A percentile compares a stretch with the other conserved stretches of the same genome.
phyloP scores from a whole-genome alignment of 2,888 invertebrate species.

The Metacarcinus magister region DNA sequence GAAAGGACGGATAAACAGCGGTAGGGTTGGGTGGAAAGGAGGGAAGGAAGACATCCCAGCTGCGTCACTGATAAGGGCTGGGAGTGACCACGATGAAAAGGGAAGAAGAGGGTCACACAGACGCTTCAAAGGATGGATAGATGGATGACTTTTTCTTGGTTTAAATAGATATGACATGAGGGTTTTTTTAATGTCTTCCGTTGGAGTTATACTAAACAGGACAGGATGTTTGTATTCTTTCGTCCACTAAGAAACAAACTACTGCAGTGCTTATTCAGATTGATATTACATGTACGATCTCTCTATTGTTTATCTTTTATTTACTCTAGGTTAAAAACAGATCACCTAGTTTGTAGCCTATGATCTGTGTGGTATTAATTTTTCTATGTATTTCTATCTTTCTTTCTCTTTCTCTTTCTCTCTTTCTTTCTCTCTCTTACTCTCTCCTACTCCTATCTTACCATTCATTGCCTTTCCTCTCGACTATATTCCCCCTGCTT shows the following conservation, averaged over 20 bases:
- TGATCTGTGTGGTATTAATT: too few species aligned
- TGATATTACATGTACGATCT: too few species aligned
- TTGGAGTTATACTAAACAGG: background rate
- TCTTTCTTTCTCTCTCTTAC: too few species aligned
- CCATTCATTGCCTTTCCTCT: too few species aligned
- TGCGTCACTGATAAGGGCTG: background rate
- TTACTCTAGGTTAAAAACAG: too few species aligned
- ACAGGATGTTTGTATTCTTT: background rate
- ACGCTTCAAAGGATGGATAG: slow-evolving; percentile 26
- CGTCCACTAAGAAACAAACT: too few species aligned
- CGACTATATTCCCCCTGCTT: background rate
- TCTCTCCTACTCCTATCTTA: too few species aligned
- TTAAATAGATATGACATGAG: background rate
- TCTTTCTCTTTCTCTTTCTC: background rate
- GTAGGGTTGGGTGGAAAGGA: background rate
- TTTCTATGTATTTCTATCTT: background rate
- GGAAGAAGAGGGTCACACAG: slow-evolving; percentile 8
- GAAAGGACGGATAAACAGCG: background rate
- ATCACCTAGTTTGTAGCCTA: too few species aligned
- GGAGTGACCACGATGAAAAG: background rate
- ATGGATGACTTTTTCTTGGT: background rate
- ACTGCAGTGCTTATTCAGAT: too few species aligned
- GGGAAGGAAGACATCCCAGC: background rate
- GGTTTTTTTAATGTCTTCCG: background rate
- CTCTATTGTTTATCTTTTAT: too few species aligned